Evolutionary conservation across 2,797 vertebrate genomes (phyloP), one percentile per base, ranked within the genome.

Genomic region (Melanotaenia nigrans): DNA sequence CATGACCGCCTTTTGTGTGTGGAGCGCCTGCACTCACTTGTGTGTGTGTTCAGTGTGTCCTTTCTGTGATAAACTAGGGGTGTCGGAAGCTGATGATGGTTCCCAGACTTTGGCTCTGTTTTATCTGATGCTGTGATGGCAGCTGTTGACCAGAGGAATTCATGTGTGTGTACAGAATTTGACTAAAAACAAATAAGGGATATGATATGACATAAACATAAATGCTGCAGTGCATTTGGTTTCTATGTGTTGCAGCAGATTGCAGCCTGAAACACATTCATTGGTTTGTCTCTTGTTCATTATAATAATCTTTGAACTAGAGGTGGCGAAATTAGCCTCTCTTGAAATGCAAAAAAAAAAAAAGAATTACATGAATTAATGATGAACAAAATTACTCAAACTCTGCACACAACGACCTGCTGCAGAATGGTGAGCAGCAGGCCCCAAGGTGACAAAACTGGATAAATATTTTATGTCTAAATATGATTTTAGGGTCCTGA

Each of bases 401-500:
- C 86, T 84, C 84, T 76, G 85, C 88, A 81, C 90, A 90, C 80
- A 79, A 68, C 61, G 85, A 89, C 85, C 88, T 90, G 86, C 91
- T 51, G 80, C 83, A 79, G 86, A 83, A 85, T 71, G 32, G 82
- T 75, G 86, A 89, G 91, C 87, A 72, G 74, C 38, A 75, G 83
- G 89, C 91, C 92, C 90, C 78, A 80, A 91, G 90, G 92, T 94
- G 92, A 90, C 90, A 90, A 83, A 68, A 71, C 82, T 75, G 47
- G 87, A 90, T 94, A 90, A 94, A 94, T 95, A 93, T 94, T 95
- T 93, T 55, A 94, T 88, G 71, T 88, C 79, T 91, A 93, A 93
- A 93, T 90, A 91, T 83, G 89, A 91, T 87, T 92, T 91, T 84
- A 77, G 77, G 82, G 77, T 82, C 68, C 71, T 57, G 72, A 59